Conservation (phyloP, 2,797 vertebrate genomes). For the Falco biarmicus region DNA sequence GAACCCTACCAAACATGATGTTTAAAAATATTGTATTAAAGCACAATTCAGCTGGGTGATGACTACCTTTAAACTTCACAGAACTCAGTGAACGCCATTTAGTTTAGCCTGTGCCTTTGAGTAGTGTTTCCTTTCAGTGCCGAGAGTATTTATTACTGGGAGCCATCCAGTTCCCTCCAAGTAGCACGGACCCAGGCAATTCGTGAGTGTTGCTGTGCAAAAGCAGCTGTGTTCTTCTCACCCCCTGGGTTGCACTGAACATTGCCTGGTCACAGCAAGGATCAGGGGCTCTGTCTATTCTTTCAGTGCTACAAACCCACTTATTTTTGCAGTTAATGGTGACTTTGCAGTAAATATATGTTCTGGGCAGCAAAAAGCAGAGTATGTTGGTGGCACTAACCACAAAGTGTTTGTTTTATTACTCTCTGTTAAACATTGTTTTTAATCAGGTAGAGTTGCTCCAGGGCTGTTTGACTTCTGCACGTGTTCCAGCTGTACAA, state of each 20-base stretch:
- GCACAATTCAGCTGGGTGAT: not conserved
- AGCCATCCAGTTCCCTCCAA: not conserved
- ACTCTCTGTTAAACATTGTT: slow-evolving; percentile 51
- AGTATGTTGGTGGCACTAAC: slow-evolving; percentile 45
- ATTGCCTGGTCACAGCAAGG: slow-evolving; percentile 41
- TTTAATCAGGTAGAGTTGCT: slow-evolving; percentile 53
- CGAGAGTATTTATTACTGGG: not conserved
- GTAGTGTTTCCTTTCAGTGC: not conserved
- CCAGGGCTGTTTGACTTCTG: slow-evolving; percentile 23
- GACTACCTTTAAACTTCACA: not conserved
- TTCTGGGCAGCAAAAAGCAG: slow-evolving; percentile 46
- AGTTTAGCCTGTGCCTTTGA: not conserved
- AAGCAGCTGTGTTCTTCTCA: slow-evolving; percentile 17
- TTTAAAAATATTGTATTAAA: not conserved
- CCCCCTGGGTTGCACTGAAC: slow-evolving; percentile 15
- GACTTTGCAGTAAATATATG: slow-evolving; percentile 58
- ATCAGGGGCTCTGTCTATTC: slow-evolving; percentile 8
- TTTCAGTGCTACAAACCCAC: slow-evolving; percentile 22
- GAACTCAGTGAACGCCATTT: not conserved
- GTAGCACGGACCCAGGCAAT: not conserved
- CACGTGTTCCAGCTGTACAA: slow-evolving; percentile 31
- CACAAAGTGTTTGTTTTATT: slow-evolving; percentile 51
- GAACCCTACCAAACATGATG: not conserved
- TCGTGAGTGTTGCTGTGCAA: not conserved
- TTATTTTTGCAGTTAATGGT: slow-evolving; percentile 52